Evolutionary conservation across 2,888 invertebrate species (phyloP).

Genomic region (Steinernema scapterisci): DNA sequence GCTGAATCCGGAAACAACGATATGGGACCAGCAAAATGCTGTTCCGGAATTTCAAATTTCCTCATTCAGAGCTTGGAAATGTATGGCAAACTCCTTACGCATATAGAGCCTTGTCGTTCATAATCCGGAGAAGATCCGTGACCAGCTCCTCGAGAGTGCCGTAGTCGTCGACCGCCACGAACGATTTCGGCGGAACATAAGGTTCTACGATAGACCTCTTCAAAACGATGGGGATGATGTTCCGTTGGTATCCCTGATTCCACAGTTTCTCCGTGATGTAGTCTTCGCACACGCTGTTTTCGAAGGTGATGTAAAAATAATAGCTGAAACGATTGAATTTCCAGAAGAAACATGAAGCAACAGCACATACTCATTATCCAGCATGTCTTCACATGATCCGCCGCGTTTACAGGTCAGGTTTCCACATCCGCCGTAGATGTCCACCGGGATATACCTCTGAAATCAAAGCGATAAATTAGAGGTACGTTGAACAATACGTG

Average conservation of each 20-base stretch:
- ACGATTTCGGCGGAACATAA: slow-evolving; percentile 68
- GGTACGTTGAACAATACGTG: no score
- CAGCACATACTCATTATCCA: slow-evolving; percentile 54
- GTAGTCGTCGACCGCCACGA: slow-evolving; percentile 71
- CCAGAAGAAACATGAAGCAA: slow-evolving; percentile 3
- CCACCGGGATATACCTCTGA: slow-evolving; percentile 55
- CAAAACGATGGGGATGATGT: slow-evolving; percentile 62
- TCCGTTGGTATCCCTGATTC: slow-evolving; percentile 58
- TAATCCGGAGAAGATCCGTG: slow-evolving; percentile 68
- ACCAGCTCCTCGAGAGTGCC: slow-evolving; percentile 68
- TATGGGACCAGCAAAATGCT: no score
- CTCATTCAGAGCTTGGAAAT: no score
- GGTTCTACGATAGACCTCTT: slow-evolving; percentile 58
- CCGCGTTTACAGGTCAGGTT: slow-evolving; percentile 53
- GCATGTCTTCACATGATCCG: slow-evolving; percentile 51
- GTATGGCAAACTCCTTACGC: slow-evolving; percentile 47
- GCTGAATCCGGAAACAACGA: no score
- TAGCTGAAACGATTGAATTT: slow-evolving; percentile 50
- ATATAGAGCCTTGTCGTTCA: slow-evolving; percentile 69
- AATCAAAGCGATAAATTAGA: slow-evolving; percentile 9
- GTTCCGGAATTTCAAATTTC: no score
- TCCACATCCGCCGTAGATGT: slow-evolving; percentile 65
- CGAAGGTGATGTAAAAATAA: slow-evolving; percentile 61
- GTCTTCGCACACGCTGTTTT: slow-evolving; percentile 66
- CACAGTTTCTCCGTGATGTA: slow-evolving; percentile 67